These are phyloP conservation scores for Semaprochilodus insignis DNA, from an alignment of 2,797 vertebrate genomes.

Conservation along the genomic window DNA sequence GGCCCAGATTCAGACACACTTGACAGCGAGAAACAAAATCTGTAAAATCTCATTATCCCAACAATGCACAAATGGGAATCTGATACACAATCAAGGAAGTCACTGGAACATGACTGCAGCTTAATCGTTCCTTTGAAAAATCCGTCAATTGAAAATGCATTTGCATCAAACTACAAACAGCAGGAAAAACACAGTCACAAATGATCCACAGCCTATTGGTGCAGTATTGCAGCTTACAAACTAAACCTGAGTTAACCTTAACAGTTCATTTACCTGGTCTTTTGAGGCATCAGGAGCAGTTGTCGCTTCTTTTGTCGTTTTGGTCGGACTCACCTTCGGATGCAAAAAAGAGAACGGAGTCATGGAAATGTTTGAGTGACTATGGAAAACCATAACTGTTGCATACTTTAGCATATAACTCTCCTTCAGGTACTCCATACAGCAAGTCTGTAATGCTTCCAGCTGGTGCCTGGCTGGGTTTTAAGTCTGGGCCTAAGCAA, in stretches of 20 bases:
- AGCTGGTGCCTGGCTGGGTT: background rate
- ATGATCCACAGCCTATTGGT: background rate
- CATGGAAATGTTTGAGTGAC: slow-evolving; percentile 45
- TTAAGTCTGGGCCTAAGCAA: background rate
- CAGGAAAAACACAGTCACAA: background rate
- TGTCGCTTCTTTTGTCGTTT: slow-evolving; percentile 83
- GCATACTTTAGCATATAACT: slow-evolving; percentile 41
- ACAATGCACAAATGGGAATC: slow-evolving; percentile 22
- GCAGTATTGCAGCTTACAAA: too few species aligned
- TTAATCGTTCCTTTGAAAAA: background rate
- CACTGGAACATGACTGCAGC: background rate
- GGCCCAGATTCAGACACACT: background rate
- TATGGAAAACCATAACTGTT: slow-evolving; percentile 33
- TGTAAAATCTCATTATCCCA: background rate
- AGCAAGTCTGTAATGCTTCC: background rate
- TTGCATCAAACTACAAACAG: background rate
- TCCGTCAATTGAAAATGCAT: background rate
- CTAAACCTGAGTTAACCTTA: background rate
- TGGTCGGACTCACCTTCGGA: slow-evolving; percentile 86
- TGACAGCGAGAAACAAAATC: background rate
- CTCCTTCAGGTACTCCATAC: slow-evolving; percentile 49
- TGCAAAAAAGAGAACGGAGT: slow-evolving; percentile 56
- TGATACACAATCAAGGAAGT: slow-evolving; percentile 20
- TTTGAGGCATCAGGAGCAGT: slow-evolving; percentile 83
- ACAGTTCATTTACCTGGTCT: slow-evolving; percentile 83